Evolutionary conservation across 2,888 invertebrate genomes (phyloP), one percentile per base, ranked within the genome.

Genomic region (Acrobeloides nanus): DNA sequence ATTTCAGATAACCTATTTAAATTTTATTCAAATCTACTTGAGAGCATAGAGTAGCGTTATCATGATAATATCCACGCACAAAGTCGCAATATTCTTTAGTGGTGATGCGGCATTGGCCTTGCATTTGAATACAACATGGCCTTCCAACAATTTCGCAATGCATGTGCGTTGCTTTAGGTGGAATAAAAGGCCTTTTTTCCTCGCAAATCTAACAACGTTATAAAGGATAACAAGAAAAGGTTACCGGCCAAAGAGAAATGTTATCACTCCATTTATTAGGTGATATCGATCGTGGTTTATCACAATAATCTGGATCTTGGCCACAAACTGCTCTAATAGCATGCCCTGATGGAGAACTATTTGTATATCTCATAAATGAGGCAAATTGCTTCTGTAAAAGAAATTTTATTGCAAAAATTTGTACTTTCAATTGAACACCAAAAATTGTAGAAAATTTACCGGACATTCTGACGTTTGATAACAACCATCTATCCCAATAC

Each of bases 401-500:
- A n/a, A n/a, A n/a, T n/a, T n/a, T n/a, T n/a, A n/a, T n/a, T n/a
- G n/a, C n/a, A n/a, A n/a, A n/a, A n/a, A n/a, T n/a, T n/a, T n/a
- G n/a, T n/a, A n/a, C n/a, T n/a, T n/a, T n/a, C n/a, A n/a, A n/a
- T n/a, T n/a, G n/a, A n/a, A n/a, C n/a, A n/a, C n/a, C n/a, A n/a
- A n/a, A n/a, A n/a, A n/a, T n/a, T n/a, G n/a, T n/a, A n/a, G n/a
- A n/a, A n/a, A n/a, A n/a, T n/a, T n/a, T n/a, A n/a, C n/a, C n/a
- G 58, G 50, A 24, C 58, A 57, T 23, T 44, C 46, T 57, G 80
- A 83, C 17, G 57, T 88, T 77, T 93, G 93, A 55, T 90, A 90
- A 78, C 93, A 93, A n/a, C n/a, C n/a, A n/a, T n/a, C n/a, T n/a
- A n/a, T n/a, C 64, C 92, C 82, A 69, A 97, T 88, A 78, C 97